Base-by-base conservation (phyloP, 2,888 invertebrate species). In the Tetrapedia diversipes region DNA sequence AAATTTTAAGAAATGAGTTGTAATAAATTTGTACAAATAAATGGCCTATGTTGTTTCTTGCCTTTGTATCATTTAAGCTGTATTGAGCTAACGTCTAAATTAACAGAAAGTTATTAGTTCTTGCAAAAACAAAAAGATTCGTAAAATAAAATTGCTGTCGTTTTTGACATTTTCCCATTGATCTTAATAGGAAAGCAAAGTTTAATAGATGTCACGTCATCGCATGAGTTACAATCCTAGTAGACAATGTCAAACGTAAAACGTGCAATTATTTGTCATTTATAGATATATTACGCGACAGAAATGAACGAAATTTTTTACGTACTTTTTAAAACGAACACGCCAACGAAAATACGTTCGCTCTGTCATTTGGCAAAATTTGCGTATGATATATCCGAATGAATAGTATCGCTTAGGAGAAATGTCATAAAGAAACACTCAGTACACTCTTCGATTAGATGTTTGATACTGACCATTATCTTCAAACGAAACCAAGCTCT, bases 381-480 rank as follows among this genome's bases (percentile, higher is more conserved):
- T 75, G 24, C 22, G 60, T 73, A 66, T 34, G 60, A 29, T 73
- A 54, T 73, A 73, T 41, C 60, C 53, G 41, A 27, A 49, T 37
- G 53, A 57, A 73, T 70, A 24, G 63, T 57, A 63, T 56, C 70
- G 56, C 34, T 72, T 53, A 45, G 32, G n/a, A 65, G 60, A 73
- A 65, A 73, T 73, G 75, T 75, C 75, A 75, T 75, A 59, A 73
- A 73, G 75, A 65, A 75, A 54, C 75, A 75, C 75, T 73, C 73
- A 53, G 54, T 65, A 75, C 75, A 75, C 75, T 73, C 74, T 75
- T 60, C 66, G 75, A 75, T 75, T 75, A 75, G 75, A 73, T 75
- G 74, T 73, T 75, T 73, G 73, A 75, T 75, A 75, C 75, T 75
- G 75, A 75, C 73, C 75, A 75, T 75, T 75, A 75, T 75, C 75